Base-by-base conservation (phyloP, 2,797 vertebrate species). In the Botia kubotai region DNA sequence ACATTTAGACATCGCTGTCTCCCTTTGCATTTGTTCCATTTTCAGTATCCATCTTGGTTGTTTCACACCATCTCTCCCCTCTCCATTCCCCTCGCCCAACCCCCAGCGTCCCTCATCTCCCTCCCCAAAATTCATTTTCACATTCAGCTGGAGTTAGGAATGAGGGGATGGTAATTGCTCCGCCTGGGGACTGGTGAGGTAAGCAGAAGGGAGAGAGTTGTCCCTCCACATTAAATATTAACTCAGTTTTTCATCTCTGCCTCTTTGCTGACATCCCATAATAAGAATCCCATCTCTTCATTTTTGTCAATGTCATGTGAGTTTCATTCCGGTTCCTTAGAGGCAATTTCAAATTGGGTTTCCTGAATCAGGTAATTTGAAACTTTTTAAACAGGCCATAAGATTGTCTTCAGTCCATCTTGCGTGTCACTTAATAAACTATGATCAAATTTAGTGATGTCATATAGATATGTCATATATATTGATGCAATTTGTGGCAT, bases 171-270 rank as follows among this genome's bases (percentile, higher is more conserved):
- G 90, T 93, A 93, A 94, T 94, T 93, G 89, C 90, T 91, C 80
- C 65, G 91, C 92, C 91, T 86, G 67, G 72, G 91, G 93, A 83
- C 62, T 84, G 39, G 82, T 77, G 83, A 82, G 79, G 68, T 67
- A 67, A 70, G 72, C 33, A 33, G 33, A 5, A 29, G 63, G 53
- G 79, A 66, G n/a, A 73, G 72, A 69, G 72, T 75, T 36, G 81
- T 89, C 91, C 89, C 76, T n/a, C 86, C 89, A 90, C 93, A 94
- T 95, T 90, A 94, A 95, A 94, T 95, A 94, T 95, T 94, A 93
- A 95, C 90, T 90, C 79, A 80, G 90, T 91, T 90, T 91, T 90
- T 92, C 89, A 92, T 93, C 90, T 91, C 75, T 88, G 90, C 80
- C 89, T 91, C 89, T 89, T 92, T 88, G 80, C 82, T 91, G 91